These are phyloP conservation scores for Zapornia atra DNA, from an alignment of 2,113 vertebrate species.

Conservation along the genomic window DNA sequence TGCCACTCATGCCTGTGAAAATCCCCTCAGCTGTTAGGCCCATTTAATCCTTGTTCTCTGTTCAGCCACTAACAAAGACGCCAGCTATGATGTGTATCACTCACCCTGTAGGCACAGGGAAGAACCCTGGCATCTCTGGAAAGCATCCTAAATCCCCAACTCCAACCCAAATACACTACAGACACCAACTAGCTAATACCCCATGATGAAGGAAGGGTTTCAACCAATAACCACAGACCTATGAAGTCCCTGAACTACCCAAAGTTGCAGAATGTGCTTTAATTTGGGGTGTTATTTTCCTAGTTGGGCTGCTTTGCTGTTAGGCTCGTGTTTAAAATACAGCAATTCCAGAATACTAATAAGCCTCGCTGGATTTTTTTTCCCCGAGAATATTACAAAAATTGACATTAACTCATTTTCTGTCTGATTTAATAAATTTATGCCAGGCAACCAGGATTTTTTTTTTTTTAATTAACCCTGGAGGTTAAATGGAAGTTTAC, in stretches of 20 bases:
- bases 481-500: conserved; percentile 59
- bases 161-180: neutral
- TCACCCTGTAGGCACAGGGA: neutral
- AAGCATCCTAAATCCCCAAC: neutral
- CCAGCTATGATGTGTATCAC: neutral
- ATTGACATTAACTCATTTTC: conserved; percentile 31
- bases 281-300: neutral
- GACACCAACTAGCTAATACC: neutral
- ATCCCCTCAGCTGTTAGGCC: conserved; percentile 39
- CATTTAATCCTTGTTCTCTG: neutral
- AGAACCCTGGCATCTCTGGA: neutral
- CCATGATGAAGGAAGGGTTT: neutral
- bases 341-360: neutral
- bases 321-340: neutral
- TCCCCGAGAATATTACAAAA: neutral
- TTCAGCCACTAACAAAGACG: neutral
- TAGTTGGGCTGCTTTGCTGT: neutral
- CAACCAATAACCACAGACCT: neutral
- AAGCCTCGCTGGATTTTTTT: neutral
- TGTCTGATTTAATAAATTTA: conserved; percentile 46
- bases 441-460: conserved; percentile 8
- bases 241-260: neutral
- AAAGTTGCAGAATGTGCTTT: neutral
- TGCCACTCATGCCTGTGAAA: conserved; percentile 12
- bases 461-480: conserved; percentile 57